Evolutionary conservation across 2,888 invertebrate species (phyloP), one percentile per base, ranked within the genome.

Genomic region (Empis stercorea): DNA sequence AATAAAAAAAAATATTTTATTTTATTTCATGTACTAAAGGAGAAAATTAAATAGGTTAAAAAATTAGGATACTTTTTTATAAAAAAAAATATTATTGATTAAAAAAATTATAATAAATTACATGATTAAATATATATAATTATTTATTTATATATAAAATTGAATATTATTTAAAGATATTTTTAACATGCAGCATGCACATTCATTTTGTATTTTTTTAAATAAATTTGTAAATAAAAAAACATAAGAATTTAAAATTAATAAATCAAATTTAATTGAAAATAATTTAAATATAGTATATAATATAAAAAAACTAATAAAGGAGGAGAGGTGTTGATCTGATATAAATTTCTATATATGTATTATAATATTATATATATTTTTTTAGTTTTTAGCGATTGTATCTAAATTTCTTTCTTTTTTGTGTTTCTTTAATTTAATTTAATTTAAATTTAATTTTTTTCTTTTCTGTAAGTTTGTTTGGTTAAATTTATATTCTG

Each of bases 261-360:
- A 48, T 47, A 48, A 51, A 51, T 47, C 47, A 51, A 51, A 48
- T 48, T 48, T 48, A 49, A 48, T 49, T 48, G 48, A 43, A 45
- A 43, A 20, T 15, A 49, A 48, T 40, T 23, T 42, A 47, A 49
- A 48, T 40, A 43, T 30, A 45, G 40, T 39, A 44, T 23, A 37
- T 30, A 32, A 10, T 42, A 45, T 42, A 48, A 43, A 49, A 49
- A 49, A 53, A 47, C 37, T 52, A 46, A 40, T 47, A 42, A 43
- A 48, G 64, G 60, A 67, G 68, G 68, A 67, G 67, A 65, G 66
- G 68, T 67, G 66, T 68, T 68, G 67, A 66, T 64, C 61, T 64
- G 62, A 63, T 34, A n/a, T n/a, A n/a, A 32, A 5, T 34, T n/a
- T 38, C 11, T 38, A 38, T 17, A 38, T 38, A 38, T 17, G 4